Evolutionary conservation across 2,113 vertebrate species (phyloP).

Genomic region (Cebidichthys violaceus): DNA sequence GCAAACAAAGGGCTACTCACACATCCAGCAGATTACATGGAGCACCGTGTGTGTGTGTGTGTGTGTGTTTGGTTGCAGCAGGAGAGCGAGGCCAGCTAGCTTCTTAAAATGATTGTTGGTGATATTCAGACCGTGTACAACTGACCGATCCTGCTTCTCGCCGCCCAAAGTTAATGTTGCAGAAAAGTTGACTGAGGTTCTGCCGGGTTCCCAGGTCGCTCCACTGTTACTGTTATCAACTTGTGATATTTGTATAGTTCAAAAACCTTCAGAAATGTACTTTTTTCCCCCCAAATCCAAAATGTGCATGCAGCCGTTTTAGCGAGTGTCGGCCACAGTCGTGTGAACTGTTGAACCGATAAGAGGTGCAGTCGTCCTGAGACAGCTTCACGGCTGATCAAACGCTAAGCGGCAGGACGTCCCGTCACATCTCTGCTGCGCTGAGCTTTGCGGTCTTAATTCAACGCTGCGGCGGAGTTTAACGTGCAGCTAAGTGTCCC

Average conservation of each 20-base stretch:
- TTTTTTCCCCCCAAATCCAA: background rate
- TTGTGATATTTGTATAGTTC: too few species aligned
- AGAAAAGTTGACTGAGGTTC: too few species aligned
- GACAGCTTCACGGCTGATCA: slow-evolving; percentile 42
- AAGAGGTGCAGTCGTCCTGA: slow-evolving; percentile 6
- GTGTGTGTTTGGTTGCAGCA: too few species aligned
- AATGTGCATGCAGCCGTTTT: background rate
- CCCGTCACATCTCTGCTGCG: background rate
- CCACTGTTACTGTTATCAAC: too few species aligned
- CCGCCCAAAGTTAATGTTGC: too few species aligned
- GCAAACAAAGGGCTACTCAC: background rate
- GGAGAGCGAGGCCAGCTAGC: too few species aligned
- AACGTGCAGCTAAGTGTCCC: background rate
- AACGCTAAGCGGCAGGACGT: slow-evolving; percentile 35
- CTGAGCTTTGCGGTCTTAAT: slow-evolving; percentile 12
- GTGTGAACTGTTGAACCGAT: background rate
- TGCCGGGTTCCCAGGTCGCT: too few species aligned
- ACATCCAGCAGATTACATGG: background rate
- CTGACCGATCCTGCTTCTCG: too few species aligned
- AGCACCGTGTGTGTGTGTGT: background rate
- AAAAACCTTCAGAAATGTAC: background rate
- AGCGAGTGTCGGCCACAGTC: background rate
- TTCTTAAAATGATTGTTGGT: too few species aligned
- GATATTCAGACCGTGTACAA: too few species aligned
- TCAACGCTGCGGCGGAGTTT: background rate